Conservation (phyloP, 2,113 vertebrate species). For the Neotragus pygmaeus region DNA sequence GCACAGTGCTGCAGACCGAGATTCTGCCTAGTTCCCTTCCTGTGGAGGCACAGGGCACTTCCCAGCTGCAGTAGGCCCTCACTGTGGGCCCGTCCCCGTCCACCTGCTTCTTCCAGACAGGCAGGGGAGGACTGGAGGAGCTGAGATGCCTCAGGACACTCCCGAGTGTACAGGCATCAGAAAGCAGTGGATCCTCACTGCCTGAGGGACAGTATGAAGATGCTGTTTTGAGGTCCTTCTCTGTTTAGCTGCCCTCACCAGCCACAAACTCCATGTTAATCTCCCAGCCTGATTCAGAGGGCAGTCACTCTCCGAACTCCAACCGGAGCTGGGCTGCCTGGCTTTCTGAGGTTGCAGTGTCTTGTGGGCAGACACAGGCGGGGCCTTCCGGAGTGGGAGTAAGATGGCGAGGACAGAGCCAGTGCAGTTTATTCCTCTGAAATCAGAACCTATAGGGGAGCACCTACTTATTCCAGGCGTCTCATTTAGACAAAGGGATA, state of each 20-base stretch:
- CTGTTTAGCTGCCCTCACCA: neutral
- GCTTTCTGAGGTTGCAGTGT: neutral
- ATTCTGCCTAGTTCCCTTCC: neutral
- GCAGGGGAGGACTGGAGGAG: neutral
- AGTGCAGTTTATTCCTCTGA: neutral
- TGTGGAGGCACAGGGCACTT: neutral
- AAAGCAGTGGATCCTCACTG: fast-evolving
- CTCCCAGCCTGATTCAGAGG: neutral
- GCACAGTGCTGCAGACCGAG: neutral
- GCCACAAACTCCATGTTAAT: neutral
- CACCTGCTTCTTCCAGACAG: too few relatives aligned
- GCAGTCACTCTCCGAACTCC: neutral
- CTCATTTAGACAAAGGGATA: neutral
- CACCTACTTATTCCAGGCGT: neutral
- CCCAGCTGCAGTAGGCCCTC: neutral
- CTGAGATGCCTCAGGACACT: neutral
- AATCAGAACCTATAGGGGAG: neutral
- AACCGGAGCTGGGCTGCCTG: neutral
- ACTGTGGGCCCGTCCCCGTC: fast-evolving
- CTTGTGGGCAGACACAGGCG: too few relatives aligned
- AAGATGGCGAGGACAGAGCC: neutral
- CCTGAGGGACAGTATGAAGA: neutral
- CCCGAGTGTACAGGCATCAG: neutral
- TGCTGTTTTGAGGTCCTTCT: neutral
- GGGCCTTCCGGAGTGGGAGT: neutral